Evolutionary conservation across 2,113 vertebrate genomes (phyloP).

Genomic region (Paradoxurus hermaphroditus): DNA sequence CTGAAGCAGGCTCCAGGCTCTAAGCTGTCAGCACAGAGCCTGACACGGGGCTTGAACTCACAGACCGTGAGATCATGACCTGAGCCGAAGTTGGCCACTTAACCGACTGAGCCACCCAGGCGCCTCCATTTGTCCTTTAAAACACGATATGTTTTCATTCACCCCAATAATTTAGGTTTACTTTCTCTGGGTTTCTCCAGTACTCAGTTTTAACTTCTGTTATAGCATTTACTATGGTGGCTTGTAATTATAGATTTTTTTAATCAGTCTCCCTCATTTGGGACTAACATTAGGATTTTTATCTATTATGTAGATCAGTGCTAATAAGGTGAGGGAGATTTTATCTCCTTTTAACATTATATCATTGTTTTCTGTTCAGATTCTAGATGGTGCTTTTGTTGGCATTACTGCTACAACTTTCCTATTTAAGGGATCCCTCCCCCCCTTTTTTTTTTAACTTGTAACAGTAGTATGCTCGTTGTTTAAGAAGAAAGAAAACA

Average conservation of each 20-base stretch:
- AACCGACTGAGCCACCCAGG: too few relatives aligned
- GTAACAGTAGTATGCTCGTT: not conserved
- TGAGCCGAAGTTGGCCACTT: too few relatives aligned
- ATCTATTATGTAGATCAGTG: not conserved
- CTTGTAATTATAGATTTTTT: constrained; percentile 6
- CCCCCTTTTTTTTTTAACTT: not conserved
- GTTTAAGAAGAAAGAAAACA: not conserved
- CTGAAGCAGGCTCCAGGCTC: too few relatives aligned
- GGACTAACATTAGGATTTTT: not conserved
- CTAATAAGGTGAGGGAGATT: not conserved
- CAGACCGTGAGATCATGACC: too few relatives aligned
- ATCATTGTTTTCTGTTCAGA: not conserved
- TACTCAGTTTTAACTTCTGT: not conserved
- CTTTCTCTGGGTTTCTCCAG: not conserved
- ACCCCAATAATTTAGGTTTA: not conserved
- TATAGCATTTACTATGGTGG: not conserved
- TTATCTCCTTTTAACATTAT: not conserved
- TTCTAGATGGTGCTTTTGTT: not conserved
- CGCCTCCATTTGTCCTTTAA: not conserved
- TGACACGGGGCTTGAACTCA: too few relatives aligned
- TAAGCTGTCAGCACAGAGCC: too few relatives aligned
- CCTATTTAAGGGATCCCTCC: not conserved
- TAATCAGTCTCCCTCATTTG: not conserved
- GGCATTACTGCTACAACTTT: not conserved
- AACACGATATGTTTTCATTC: not conserved